These are phyloP conservation scores for Nasonia giraulti DNA, from an alignment of 1,140 invertebrate genomes.

Conservation along the genomic window DNA sequence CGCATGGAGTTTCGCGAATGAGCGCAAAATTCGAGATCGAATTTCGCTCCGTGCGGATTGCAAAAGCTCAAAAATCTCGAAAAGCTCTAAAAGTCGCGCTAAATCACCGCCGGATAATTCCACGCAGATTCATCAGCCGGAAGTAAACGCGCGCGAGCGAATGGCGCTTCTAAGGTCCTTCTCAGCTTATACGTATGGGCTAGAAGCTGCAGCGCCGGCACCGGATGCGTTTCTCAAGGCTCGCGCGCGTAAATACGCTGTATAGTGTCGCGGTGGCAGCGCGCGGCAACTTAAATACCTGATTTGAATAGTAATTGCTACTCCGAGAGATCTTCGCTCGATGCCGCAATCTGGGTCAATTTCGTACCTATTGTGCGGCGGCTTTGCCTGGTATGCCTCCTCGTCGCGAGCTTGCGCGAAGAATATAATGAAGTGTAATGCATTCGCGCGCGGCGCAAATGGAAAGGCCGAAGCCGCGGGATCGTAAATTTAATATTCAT, in stretches of 20 bases:
- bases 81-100: too few relatives aligned
- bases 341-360: conserved; percentile 26
- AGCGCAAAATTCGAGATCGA: neutral
- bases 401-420: neutral
- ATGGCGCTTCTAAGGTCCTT: too few relatives aligned
- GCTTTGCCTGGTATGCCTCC: neutral
- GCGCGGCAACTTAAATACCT: conserved; percentile 15
- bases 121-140: too few relatives aligned
- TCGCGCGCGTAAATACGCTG: neutral
- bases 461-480: neutral
- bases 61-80: too few relatives aligned
- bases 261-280: neutral
- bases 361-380: conserved; percentile 25
- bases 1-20: too few relatives aligned
- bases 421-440: conserved; percentile 25
- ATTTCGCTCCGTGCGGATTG: too few relatives aligned
- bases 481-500: conserved; percentile 30
- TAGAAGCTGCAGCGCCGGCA: neutral
- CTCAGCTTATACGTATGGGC: too few relatives aligned
- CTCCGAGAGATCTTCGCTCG: neutral
- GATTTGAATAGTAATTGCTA: conserved; percentile 47
- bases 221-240: neutral
- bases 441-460: neutral
- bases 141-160: too few relatives aligned
- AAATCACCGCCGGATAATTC: too few relatives aligned